phyloP scores from a whole-genome alignment of 1,140 invertebrate species.

The Drosophila azteca region DNA sequence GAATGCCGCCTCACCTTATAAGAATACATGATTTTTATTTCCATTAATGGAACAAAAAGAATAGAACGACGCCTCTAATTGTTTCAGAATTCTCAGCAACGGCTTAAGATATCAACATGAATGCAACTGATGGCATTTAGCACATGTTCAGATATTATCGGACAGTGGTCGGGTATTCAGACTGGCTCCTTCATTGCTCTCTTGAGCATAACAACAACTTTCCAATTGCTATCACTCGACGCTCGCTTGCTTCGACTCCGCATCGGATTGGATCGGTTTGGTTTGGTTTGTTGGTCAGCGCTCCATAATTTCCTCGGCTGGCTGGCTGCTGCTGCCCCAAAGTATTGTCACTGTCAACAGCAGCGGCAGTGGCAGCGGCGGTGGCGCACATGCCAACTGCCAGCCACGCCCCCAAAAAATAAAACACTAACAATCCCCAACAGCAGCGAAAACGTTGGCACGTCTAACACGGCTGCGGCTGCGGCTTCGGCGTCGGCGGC shows the following conservation, averaged over 20 bases:
- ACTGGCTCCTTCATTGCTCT: constrained; percentile 42
- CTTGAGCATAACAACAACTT: constrained; percentile 71
- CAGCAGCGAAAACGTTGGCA: constrained; percentile 24
- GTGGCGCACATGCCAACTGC: constrained; percentile 53
- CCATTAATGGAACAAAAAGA: too few relatives aligned
- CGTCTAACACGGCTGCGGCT: constrained; percentile 19
- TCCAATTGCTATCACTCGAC: constrained; percentile 54
- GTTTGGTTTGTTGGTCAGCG: constrained; percentile 57
- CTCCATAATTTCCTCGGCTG: constrained; percentile 66
- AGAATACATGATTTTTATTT: neutral
- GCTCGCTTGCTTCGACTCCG: constrained; percentile 4
- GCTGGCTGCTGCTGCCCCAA: constrained; percentile 48
- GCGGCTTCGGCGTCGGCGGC: too few relatives aligned
- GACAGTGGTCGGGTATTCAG: constrained; percentile 3
- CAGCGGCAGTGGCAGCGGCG: too few relatives aligned
- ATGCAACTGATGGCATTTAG: too few relatives aligned
- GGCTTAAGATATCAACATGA: too few relatives aligned
- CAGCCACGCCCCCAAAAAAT: constrained; percentile 57
- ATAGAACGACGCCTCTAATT: too few relatives aligned
- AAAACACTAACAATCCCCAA: constrained; percentile 11
- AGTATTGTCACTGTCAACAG: constrained; percentile 24
- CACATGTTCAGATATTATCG: too few relatives aligned
- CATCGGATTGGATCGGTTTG: too few relatives aligned
- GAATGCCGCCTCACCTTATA: too few relatives aligned
- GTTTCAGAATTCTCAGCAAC: too few relatives aligned